A percentile compares a stretch with the other conserved stretches of the same genome.
Evolutionary conservation across 1,140 invertebrate species (phyloP).

Genomic region (Lethocerus indicus): DNA sequence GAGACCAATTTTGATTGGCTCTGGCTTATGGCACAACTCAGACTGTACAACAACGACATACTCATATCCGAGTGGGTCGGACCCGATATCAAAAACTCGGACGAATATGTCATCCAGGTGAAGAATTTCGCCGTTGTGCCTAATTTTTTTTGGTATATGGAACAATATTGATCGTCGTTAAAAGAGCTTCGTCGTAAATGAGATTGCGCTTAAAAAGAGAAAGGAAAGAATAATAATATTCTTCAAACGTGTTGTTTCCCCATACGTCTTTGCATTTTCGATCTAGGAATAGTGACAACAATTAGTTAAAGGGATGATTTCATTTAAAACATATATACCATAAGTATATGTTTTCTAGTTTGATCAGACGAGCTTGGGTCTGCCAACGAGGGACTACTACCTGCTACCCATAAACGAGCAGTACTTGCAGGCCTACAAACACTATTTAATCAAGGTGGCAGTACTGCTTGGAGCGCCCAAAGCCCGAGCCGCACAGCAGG

Average conservation of each 20-base stretch:
- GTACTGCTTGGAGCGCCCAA: conserved; percentile 43
- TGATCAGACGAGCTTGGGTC: conserved; percentile 71
- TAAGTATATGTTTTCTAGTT: conserved; percentile 43
- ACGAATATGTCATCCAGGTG: conserved; percentile 69
- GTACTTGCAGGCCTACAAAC: conserved; percentile 61
- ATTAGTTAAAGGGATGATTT: no score
- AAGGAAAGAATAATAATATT: no score
- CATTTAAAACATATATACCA: no score
- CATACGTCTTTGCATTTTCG: no score
- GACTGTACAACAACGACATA: conserved; percentile 69
- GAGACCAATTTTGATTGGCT: conserved; percentile 52
- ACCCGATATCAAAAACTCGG: conserved; percentile 75
- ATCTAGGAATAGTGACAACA: no score
- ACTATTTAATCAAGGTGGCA: conserved; percentile 53
- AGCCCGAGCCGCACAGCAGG: conserved; percentile 37
- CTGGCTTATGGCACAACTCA: conserved; percentile 50
- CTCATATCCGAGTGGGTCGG: conserved; percentile 70
- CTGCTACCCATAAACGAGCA: conserved; percentile 45
- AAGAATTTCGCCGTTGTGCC: conserved; percentile 6
- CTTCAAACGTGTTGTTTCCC: no score
- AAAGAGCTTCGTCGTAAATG: no score
- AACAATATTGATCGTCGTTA: no score
- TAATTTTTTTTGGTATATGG: no score
- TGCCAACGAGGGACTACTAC: conserved; percentile 75
- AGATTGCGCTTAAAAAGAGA: no score